Evolutionary conservation across 2,888 invertebrate species (phyloP).

Genomic region (Podotricha telesiphe): DNA sequence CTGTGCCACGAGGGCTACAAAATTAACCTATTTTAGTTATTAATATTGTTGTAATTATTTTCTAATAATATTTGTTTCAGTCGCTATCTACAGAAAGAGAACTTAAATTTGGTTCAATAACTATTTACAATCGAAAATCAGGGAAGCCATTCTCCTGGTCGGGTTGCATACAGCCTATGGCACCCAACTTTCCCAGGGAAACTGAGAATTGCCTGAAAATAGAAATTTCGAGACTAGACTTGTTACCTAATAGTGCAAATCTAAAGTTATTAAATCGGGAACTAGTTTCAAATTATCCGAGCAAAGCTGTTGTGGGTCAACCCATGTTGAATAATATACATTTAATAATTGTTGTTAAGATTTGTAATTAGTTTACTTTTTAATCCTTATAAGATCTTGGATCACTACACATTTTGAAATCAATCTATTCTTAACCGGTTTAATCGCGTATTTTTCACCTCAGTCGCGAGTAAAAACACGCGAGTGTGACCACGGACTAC

Average conservation of each 20-base stretch:
- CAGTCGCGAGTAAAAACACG: too few relatives aligned
- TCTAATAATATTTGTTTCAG: slow-evolving; percentile 51
- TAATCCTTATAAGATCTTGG: too few relatives aligned
- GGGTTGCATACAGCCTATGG: slow-evolving; percentile 52
- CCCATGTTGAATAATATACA: slow-evolving; percentile 59
- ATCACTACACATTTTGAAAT: too few relatives aligned
- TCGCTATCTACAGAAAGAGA: slow-evolving; percentile 51
- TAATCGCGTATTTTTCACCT: too few relatives aligned
- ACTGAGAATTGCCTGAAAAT: slow-evolving; percentile 53
- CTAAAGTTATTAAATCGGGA: slow-evolving; percentile 57
- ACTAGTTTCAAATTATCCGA: slow-evolving; percentile 53
- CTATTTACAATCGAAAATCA: slow-evolving; percentile 65
- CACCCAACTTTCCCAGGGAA: slow-evolving; percentile 50
- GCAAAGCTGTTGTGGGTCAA: slow-evolving; percentile 60
- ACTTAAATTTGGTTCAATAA: slow-evolving; percentile 56
- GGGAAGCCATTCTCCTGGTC: slow-evolving; percentile 65
- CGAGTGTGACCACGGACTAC: too few relatives aligned
- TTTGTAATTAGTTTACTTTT: slow-evolving; percentile 23
- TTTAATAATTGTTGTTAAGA: slow-evolving; percentile 56
- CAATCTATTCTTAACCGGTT: too few relatives aligned
- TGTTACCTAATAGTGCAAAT: slow-evolving; percentile 66
- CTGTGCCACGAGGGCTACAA: too few relatives aligned
- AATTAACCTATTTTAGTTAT: background rate
- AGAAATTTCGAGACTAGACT: slow-evolving; percentile 56
- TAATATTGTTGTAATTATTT: background rate